Base-by-base conservation (phyloP, 2,888 invertebrate species). In the Pilophorus perplexus region DNA sequence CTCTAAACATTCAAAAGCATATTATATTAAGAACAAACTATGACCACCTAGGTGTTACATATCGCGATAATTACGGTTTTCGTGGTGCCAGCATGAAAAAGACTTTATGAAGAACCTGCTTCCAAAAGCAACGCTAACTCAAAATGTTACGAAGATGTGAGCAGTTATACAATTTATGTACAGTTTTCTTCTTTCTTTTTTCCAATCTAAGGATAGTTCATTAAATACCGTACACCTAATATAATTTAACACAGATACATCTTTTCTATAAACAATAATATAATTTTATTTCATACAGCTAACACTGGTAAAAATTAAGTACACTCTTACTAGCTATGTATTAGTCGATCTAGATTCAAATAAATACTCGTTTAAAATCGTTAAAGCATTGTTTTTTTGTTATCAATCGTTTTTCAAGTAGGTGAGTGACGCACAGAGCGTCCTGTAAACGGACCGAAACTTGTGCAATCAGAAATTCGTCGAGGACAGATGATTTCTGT, bases 241-340 rank as follows among this genome's bases (percentile, higher is more conserved):
- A 69, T 66, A 67, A 67, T 67, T 67, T 64, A 69, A 69, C 67
- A 69, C 67, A 69, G 67, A 69, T 69, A 69, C 67, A 69, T 64
- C 59, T 64, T 66, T 67, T 52, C 52, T 27, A 57, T 67, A 67
- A 52, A 67, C 64, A 67, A 57, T 60, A 48, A 67, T 65, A 64
- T 57, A 67, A 64, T 67, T 46, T 59, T 64, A 48, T 52, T 50
- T 37, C 42, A 64, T 46, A 60, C 44, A 62, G 46, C 48, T 69
- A 69, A 67, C 67, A 69, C 67, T 67, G 69, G 69, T 68, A 69
- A 69, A 69, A 67, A 66, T 69, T 67, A 69, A 69, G 69, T 69
- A 67, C 68, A 55, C 27, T 50, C 50, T 57, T 64, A 55, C 16
- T 40, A 25, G 38, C 64, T 66, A 66, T 48, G 46, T 55, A 66